Evolutionary conservation across 2,888 invertebrate species (phyloP), one percentile per base, ranked within the genome.

Genomic region (Euplexia lucipara): DNA sequence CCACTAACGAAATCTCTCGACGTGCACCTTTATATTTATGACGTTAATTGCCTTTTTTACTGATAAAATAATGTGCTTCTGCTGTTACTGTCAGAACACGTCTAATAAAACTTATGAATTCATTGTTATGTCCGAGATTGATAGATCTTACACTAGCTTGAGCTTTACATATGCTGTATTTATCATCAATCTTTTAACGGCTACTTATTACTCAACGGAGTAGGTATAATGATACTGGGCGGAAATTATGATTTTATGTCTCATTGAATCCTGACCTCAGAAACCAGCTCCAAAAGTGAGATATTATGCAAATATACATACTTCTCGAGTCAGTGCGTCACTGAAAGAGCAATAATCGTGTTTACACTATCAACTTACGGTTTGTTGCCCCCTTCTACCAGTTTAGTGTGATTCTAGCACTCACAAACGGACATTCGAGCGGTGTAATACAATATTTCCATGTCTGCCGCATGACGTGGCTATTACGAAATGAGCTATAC

Each of bases 401-500:
- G 45, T 20, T 45, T 37, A 49, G 32, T 66, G 18, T 49, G 26
- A 60, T 71, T 57, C 70, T 62, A 67, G 70, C 57, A 60, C 65
- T 57, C 37, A 48, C 41, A 48, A 63, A 63, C 48, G 42, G 51
- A 59, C 70, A 56, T 58, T 52, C 49, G 49, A 64, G 49, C 57
- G 22, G 61, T 56, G 51, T 61, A 63, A 67, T 70, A 56, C 57
- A 66, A 75, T 69, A 78, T 66, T 65, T 73, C 72, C 73, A 81
- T 79, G 70, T 30, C 54, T 74, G 64, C 18, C 42, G 68, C 42
- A 67, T 81, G 83, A 81, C 83, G 83, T 74, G 54, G 70, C 57
- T 68, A 78, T 90, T 89, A 87, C 88, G 88, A 88, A 89, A 90
- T 82, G 78, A 85, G 82, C 83, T 76, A 70, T 68, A 74, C 84